Evolutionary conservation across 1,140 invertebrate species (phyloP).

Genomic region (Hestina assimilis): DNA sequence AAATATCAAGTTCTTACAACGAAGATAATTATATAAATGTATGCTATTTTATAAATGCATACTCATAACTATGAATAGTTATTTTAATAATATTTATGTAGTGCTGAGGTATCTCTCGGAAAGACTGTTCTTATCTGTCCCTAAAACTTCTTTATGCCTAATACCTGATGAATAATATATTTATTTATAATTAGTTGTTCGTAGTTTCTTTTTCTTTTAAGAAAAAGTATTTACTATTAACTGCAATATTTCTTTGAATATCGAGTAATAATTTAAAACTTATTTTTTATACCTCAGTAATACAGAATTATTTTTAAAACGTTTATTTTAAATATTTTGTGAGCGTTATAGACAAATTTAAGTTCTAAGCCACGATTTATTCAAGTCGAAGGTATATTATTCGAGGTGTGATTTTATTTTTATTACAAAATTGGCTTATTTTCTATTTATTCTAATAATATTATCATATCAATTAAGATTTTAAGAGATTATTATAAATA

Average conservation of each 20-base stretch:
- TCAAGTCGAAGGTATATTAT: constrained; percentile 41
- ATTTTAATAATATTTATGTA: constrained; percentile 19
- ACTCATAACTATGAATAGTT: constrained; percentile 2
- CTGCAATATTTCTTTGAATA: background rate
- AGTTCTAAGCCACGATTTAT: constrained; percentile 52
- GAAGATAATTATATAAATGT: constrained; percentile 13
- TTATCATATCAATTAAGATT: constrained; percentile 30
- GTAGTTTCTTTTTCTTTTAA: too few relatives aligned
- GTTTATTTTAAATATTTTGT: background rate
- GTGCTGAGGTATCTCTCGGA: constrained; percentile 13
- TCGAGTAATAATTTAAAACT: background rate
- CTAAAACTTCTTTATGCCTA: too few relatives aligned
- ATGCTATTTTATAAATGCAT: constrained; percentile 1
- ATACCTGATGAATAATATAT: too few relatives aligned
- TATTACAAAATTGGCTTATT: constrained; percentile 26
- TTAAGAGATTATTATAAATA: constrained; percentile 18
- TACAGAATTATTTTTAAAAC: constrained; percentile 14
- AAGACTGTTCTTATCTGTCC: background rate
- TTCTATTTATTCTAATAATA: constrained; percentile 27
- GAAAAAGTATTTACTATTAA: background rate
- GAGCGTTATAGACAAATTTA: background rate
- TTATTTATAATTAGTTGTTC: too few relatives aligned
- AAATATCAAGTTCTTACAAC: constrained; percentile 22
- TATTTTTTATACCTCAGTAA: constrained; percentile 18
- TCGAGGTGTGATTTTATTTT: constrained; percentile 28